Conservation (phyloP, 2,797 vertebrate species). For the Trachurus trachurus region DNA sequence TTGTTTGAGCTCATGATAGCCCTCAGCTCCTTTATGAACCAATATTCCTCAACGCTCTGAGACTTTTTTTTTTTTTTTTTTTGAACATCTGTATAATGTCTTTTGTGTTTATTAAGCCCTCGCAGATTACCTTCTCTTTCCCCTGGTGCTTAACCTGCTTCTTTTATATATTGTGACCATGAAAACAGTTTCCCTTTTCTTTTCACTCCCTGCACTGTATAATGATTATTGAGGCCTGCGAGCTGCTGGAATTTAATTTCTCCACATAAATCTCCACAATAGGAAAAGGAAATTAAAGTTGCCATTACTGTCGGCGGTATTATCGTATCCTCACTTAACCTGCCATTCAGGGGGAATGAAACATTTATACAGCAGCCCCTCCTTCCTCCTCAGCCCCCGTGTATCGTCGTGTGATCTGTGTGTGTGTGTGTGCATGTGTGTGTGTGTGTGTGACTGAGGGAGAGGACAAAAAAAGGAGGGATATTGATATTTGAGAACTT, state of each 20-base stretch:
- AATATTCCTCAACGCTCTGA: conserved; percentile 47
- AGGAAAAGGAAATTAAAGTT: conserved; percentile 90
- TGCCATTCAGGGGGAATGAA: conserved; percentile 88
- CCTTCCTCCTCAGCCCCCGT: conserved; percentile 35
- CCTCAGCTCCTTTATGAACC: conserved; percentile 54
- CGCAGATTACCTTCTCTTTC: conserved; percentile 62
- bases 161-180: conserved; percentile 78
- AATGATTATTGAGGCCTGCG: conserved; percentile 81
- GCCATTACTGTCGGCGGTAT: conserved; percentile 86
- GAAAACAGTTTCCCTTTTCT: conserved; percentile 70
- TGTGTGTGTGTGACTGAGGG: not conserved
- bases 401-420: conserved; percentile 46
- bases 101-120: conserved; percentile 74
- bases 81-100: conserved; percentile 66
- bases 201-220: conserved; percentile 57
- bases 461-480: not conserved
- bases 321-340: conserved; percentile 89
- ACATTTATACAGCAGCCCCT: conserved; percentile 79
- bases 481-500: conserved; percentile 53
- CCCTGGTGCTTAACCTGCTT: conserved; percentile 72
- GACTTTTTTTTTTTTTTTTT: conserved; percentile 49
- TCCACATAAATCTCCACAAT: conserved; percentile 88
- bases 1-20: conserved; percentile 43
- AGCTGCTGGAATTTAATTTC: conserved; percentile 88
- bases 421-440: conserved; percentile 1